Base-by-base conservation (phyloP, 2,888 invertebrate genomes). In the Lacanobia oleracea region DNA sequence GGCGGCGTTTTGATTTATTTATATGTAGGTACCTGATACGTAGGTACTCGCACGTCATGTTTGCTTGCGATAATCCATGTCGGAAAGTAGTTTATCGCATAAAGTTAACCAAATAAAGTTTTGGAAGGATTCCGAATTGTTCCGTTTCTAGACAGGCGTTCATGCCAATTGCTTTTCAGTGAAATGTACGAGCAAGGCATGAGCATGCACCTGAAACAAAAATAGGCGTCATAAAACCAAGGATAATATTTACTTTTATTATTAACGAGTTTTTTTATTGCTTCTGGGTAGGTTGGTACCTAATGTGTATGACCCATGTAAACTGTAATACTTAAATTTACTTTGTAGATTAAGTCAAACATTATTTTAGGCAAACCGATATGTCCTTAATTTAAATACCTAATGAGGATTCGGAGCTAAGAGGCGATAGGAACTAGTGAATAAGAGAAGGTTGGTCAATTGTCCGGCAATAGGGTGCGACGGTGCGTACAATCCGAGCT, bases 1-100 rank as follows among this genome's bases (percentile, higher is more conserved):
- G 40, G 60, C 14, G 54, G 37, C 33, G 40, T 64, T 56, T 66
- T 68, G 40, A 70, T 77, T 65, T 45, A 63, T 62, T 78, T 68
- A 61, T 21, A 48, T 68, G 64, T 69, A 63, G 68, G 81, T 82
- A 64, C 75, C 68, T 61, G 60, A 62, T 76, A 67, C 51, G 81
- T 63, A 59, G 67, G 66, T 76, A 54, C 51, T 69, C 40, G 60
- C 37, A 74, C 37, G 56, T 63, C 40, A 23, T 75, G 62, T 75
- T 79, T 73, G 61, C 53, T 72, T 68, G 61, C 48, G 62, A 72
- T 71, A 84, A 67, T 67, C 27, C 14, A 63, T 75, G 61, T 27
- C 53, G 57, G 56, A 43, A 68, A 62, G 56, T 67, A 72, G 64
- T 62, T 71, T 63, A 77, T 73, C 82, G 40, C 45, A 40, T 43